These are phyloP conservation scores for Melanerpes aurifrons DNA, from an alignment of 2,113 vertebrate genomes.

Conservation along the genomic window DNA sequence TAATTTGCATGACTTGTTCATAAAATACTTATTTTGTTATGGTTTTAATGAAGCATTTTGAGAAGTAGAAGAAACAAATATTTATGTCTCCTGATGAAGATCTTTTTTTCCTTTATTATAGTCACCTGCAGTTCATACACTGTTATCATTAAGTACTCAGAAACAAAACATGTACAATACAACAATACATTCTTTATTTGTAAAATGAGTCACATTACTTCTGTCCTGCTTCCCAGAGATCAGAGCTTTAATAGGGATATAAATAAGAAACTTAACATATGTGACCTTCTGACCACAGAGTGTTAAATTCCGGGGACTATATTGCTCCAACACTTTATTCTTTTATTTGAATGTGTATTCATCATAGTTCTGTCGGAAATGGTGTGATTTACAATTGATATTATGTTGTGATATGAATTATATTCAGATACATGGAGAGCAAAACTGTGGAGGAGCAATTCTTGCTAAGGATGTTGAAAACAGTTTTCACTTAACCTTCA, in stretches of 20 bases:
- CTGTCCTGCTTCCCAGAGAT: constrained; percentile 68
- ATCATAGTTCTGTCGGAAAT: constrained; percentile 71
- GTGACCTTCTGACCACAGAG: constrained; percentile 78
- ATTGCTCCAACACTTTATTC: constrained; percentile 63
- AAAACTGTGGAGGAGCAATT: constrained; percentile 31
- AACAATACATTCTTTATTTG: constrained; percentile 71
- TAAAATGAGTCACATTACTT: constrained; percentile 66
- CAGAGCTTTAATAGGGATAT: constrained; percentile 71
- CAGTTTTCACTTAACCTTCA: constrained; percentile 46
- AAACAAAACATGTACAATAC: constrained; percentile 41
- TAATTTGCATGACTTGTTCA: constrained; percentile 10
- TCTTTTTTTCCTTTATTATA: constrained; percentile 22
- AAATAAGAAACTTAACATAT: constrained; percentile 79
- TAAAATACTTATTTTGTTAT: neutral
- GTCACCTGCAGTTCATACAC: constrained; percentile 42
- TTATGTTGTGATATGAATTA: constrained; percentile 72
- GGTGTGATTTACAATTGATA: constrained; percentile 75
- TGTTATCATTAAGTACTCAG: constrained; percentile 62
- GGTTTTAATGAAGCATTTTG: constrained; percentile 38
- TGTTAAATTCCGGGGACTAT: constrained; percentile 78
- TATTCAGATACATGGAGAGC: constrained; percentile 55
- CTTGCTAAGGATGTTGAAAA: constrained; percentile 38
- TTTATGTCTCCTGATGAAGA: constrained; percentile 37
- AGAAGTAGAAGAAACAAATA: constrained; percentile 13
- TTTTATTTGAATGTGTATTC: constrained; percentile 70